Conservation (phyloP, 2,113 vertebrate genomes). For the Chauna torquata region DNA sequence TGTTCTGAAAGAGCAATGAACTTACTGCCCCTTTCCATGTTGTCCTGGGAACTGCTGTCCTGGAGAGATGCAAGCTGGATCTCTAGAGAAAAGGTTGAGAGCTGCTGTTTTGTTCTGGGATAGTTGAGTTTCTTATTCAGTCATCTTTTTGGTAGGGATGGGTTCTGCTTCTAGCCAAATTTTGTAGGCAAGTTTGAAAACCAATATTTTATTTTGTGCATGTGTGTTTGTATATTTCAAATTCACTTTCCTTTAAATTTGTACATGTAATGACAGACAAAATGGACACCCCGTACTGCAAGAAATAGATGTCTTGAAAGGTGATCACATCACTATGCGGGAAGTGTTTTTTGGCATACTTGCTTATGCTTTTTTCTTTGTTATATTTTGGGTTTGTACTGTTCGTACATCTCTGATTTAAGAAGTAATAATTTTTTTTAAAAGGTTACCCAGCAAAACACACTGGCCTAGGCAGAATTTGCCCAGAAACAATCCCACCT, state of each 20-base stretch:
- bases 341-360: background rate
- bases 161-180: background rate
- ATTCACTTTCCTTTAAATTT: background rate
- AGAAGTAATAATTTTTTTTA: background rate
- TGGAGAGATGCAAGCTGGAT: background rate
- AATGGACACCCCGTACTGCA: background rate
- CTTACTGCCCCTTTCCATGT: background rate
- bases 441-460: background rate
- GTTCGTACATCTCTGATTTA: background rate
- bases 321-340: background rate
- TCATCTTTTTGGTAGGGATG: background rate
- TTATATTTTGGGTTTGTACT: background rate
- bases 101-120: background rate
- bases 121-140: background rate
- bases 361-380: background rate
- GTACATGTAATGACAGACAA: background rate
- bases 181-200: background rate
- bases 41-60: background rate
- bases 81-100: background rate
- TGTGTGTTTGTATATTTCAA: background rate
- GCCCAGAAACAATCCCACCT: background rate
- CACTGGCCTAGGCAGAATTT: background rate
- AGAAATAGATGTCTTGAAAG: background rate
- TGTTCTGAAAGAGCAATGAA: background rate
- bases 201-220: background rate